Percentiles rank a stretch among this genome's conserved stretches.
phyloP scores from a whole-genome alignment of 2,113 vertebrate genomes.

The Dendrocopos noguchii region DNA sequence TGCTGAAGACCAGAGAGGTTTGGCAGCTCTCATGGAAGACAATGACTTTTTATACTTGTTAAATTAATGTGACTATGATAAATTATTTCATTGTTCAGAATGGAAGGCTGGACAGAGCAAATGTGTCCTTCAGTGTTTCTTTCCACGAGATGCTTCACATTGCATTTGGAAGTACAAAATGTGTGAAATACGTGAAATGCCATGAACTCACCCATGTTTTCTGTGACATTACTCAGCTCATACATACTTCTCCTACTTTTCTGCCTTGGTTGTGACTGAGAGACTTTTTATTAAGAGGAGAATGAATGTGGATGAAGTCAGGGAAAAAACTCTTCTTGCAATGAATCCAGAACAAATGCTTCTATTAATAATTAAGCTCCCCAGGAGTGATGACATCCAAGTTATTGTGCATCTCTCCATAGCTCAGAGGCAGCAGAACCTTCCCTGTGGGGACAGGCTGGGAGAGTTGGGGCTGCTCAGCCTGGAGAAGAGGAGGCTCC shows the following conservation, averaged over 20 bases:
- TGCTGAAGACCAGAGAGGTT: not conserved
- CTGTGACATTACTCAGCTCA: not conserved
- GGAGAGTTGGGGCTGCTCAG: too few relatives aligned
- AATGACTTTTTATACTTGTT: not conserved
- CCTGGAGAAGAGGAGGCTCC: too few relatives aligned
- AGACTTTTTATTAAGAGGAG: not conserved
- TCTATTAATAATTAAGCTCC: not conserved
- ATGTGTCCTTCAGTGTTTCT: not conserved
- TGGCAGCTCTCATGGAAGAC: not conserved
- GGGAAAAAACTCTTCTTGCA: not conserved
- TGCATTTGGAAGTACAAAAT: not conserved
- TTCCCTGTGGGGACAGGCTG: too few relatives aligned
- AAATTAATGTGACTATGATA: not conserved
- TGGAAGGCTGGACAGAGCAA: not conserved
- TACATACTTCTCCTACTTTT: not conserved
- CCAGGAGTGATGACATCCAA: too few relatives aligned
- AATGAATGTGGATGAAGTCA: not conserved
- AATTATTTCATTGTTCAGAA: not conserved
- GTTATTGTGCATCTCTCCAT: not conserved
- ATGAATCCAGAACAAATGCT: not conserved
- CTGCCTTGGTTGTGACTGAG: not conserved
- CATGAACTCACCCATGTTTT: accelerated
- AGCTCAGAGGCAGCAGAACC: too few relatives aligned
- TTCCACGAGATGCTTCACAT: not conserved
- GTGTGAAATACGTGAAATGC: not conserved